Base-by-base conservation (phyloP, 92 coral and sea anemone species). In the Epizoanthus illoricatus region DNA sequence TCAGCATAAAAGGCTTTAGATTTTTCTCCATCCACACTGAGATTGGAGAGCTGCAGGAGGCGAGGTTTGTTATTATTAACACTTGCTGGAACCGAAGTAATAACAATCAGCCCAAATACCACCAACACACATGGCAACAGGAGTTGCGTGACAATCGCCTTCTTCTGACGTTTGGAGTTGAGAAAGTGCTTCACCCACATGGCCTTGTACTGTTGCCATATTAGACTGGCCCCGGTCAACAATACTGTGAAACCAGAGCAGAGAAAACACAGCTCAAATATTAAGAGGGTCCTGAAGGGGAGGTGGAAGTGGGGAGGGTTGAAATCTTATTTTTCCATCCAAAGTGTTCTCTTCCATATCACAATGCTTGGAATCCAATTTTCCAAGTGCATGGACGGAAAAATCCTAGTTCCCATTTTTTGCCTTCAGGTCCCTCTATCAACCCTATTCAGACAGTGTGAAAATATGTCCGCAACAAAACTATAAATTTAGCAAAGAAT, bases 141-240 rank as follows among this genome's bases (percentile, higher is more conserved):
- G 23, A 96, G 84, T 49, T 96, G 99, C 0, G 98, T 96, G 2
- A 91, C 61, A 36, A 96, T 86, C 7, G 99, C 94, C 41, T 87
- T 92, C 84, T 96, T 96, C 87, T 96, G 94, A 18, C 99, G 93
- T 66, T 89, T 89, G 74, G 99, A 96, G 90, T 96, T 92, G 23
- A 96, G 81, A 73, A 93, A 84, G 68, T 98, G 80, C 86, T 96
- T 96, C 74, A 92, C 69, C 41, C 94, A 87, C 98, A 96, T 96
- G 11, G 98, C 99, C 69, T 94, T 93, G 94, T 90, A 96, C 70
- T 96, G 99, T 63, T 96, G 98, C 89, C 92, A 85, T 80, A 91
- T 85, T 79, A 94, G 82, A 0, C 81, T 60, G 9, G 89, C 12
- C 6, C 99, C 99, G 6, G 88, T 93, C 49, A 87, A 84, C 39